phyloP scores from a whole-genome alignment of 2,113 vertebrate species.

The Melanerpes aurifrons region DNA sequence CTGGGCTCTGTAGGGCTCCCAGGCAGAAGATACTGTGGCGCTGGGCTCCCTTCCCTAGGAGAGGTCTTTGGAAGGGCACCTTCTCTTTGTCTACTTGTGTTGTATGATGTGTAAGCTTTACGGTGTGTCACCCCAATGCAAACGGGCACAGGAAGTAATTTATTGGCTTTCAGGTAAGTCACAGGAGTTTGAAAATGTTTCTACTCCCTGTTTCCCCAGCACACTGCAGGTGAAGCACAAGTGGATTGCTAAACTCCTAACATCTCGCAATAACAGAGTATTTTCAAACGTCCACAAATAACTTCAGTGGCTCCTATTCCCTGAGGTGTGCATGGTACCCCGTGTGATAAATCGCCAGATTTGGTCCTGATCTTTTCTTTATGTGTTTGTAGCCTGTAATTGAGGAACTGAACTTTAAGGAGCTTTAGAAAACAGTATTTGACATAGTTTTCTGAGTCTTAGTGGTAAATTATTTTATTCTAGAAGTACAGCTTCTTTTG shows the following conservation, averaged over 20 bases:
- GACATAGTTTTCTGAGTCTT: neutral
- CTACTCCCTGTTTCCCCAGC: rapidly evolving
- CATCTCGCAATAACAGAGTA: neutral
- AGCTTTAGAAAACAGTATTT: neutral
- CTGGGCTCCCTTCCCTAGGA: neutral
- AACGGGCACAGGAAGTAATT: neutral
- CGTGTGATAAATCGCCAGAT: too few relatives aligned
- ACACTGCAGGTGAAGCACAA: neutral
- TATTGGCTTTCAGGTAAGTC: neutral
- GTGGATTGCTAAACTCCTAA: neutral
- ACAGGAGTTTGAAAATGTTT: neutral
- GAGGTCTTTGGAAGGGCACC: rapidly evolving
- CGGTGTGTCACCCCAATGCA: rapidly evolving
- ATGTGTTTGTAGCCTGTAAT: neutral
- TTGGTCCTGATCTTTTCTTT: neutral
- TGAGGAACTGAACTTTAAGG: neutral
- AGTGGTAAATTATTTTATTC: neutral
- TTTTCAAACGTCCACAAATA: neutral
- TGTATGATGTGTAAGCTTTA: neutral
- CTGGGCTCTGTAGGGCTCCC: neutral
- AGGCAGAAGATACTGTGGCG: neutral
- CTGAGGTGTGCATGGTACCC: rapidly evolving
- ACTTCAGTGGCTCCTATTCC: rapidly evolving
- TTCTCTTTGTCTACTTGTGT: rapidly evolving
- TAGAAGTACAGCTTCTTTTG: neutral